These are phyloP conservation scores for Acropora yongei DNA, from an alignment of 64 coral and sea anemone species.

Conservation along the genomic window DNA sequence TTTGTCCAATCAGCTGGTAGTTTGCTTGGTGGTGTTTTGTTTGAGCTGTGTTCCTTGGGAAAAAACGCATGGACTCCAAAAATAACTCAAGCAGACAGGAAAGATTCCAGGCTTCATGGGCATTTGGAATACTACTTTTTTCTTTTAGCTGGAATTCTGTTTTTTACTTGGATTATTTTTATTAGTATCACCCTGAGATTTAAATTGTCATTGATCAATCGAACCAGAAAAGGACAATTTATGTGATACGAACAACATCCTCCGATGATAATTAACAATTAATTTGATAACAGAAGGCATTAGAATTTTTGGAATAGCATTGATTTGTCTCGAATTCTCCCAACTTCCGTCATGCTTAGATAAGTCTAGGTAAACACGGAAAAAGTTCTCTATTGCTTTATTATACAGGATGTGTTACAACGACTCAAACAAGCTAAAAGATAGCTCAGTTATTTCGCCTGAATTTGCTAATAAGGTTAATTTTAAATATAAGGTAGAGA, in stretches of 20 bases:
- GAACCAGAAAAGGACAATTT: not conserved
- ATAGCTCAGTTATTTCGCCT: too few species aligned
- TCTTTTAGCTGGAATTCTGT: conserved; percentile 67
- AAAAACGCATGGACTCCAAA: not conserved
- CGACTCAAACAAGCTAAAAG: too few species aligned
- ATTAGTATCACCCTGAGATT: conserved; percentile 35
- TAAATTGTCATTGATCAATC: not conserved
- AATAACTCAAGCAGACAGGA: not conserved
- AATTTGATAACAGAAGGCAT: not conserved
- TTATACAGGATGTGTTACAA: too few species aligned
- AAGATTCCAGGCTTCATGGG: not conserved
- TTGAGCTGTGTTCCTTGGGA: conserved; percentile 50
- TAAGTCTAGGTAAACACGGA: too few species aligned
- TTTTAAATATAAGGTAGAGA: too few species aligned
- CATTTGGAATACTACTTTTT: conserved; percentile 81
- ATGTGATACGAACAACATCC: not conserved
- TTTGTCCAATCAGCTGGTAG: conserved; percentile 67
- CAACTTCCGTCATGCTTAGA: too few species aligned
- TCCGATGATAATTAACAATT: not conserved
- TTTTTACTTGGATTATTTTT: conserved; percentile 85
- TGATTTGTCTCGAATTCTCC: too few species aligned
- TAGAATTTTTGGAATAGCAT: too few species aligned
- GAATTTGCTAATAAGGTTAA: too few species aligned
- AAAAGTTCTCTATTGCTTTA: too few species aligned
- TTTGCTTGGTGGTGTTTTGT: conserved; percentile 76